These are phyloP conservation scores for Anolis sagrei DNA, from an alignment of 2,113 vertebrate species.

Conservation along the genomic window DNA sequence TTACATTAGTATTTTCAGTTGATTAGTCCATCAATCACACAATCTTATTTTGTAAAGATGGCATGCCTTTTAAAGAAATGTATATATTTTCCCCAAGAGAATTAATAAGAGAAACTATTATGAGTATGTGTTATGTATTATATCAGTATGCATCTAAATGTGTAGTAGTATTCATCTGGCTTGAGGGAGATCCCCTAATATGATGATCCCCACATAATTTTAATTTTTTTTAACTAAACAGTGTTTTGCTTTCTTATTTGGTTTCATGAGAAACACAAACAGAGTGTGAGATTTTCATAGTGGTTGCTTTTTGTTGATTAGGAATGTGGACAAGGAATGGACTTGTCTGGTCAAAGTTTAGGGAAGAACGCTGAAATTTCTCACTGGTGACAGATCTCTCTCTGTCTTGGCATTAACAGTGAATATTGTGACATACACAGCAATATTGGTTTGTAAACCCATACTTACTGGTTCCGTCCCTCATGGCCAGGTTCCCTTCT, in stretches of 20 bases:
- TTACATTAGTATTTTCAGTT: not conserved
- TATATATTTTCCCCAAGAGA: not conserved
- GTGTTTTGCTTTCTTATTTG: not conserved
- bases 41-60: not conserved
- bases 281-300: not conserved
- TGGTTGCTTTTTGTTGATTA: not conserved
- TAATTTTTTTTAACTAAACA: not conserved
- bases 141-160: too few species aligned
- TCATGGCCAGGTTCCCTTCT: not conserved
- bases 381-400: not conserved
- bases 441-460: not conserved
- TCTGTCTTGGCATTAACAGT: not conserved
- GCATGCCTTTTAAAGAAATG: too few species aligned
- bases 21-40: not conserved
- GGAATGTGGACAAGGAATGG: not conserved
- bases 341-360: not conserved
- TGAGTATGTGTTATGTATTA: too few species aligned
- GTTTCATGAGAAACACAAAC: too few species aligned
- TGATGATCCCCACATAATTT: not conserved
- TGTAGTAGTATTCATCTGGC: not conserved
- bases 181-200: not conserved
- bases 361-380: not conserved
- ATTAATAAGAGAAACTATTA: too few species aligned
- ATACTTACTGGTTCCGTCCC: not conserved
- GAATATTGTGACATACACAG: too few species aligned